A percentile compares a stretch with the other conserved stretches of the same genome.
phyloP scores from a whole-genome alignment of 2,888 invertebrate genomes.

The Autographa gamma region DNA sequence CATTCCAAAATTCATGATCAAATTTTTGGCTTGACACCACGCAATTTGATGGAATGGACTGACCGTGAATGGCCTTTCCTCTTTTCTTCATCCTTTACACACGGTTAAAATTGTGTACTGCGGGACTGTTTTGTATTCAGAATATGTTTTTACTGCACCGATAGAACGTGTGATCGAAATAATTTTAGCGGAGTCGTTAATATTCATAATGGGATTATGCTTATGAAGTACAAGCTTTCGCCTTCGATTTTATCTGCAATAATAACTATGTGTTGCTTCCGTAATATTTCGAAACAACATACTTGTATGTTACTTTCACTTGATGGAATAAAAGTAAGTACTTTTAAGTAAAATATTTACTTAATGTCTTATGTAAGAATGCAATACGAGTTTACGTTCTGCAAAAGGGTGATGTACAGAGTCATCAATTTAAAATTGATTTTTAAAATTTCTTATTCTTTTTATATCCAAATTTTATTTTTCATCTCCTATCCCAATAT shows the following conservation, averaged over 20 bases:
- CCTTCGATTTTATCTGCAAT: not conserved
- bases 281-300: not conserved
- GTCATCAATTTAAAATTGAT: no score
- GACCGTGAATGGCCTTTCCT: not conserved
- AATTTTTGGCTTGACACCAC: not conserved
- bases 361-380: no score
- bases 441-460: no score
- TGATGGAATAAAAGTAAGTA: no score
- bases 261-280: not conserved
- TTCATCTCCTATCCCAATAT: no score
- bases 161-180: conserved; percentile 3
- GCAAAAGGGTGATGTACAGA: no score
- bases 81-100: not conserved
- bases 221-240: not conserved
- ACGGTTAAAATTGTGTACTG: conserved; percentile 1
- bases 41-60: not conserved
- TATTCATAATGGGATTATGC: conserved; percentile 4
- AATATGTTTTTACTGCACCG: conserved; percentile 7
- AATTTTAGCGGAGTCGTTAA: conserved; percentile 4
- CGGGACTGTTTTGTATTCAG: conserved; percentile 3
- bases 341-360: no score
- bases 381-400: no score
- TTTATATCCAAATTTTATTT: no score
- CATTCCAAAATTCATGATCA: no score
- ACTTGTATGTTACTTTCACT: not conserved